A percentile compares a stretch with the other conserved stretches of the same genome.
Conservation (phyloP, 2,797 vertebrate genomes). For the Xyrichtys novacula region DNA sequence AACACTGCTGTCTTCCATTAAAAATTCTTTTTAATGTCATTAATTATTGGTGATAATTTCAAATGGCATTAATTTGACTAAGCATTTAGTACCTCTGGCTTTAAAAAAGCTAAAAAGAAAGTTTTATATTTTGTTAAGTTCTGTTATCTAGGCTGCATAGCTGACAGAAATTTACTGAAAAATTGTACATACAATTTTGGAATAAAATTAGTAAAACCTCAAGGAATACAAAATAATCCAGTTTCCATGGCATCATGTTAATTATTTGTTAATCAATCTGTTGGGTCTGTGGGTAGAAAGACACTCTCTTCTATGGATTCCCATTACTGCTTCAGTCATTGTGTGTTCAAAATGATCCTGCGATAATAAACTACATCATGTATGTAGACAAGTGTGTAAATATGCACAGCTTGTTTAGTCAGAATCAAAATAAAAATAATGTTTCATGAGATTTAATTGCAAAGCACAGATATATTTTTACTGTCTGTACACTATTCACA, state of each 20-base stretch:
- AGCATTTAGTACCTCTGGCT: no score
- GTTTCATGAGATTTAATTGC: neutral
- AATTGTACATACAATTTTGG: no score
- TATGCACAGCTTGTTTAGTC: neutral
- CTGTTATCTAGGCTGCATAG: no score
- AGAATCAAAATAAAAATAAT: neutral
- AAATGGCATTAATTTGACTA: no score
- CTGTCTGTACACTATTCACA: neutral
- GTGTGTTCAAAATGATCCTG: neutral
- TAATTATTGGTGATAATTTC: no score
- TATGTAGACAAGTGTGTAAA: neutral
- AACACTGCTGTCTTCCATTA: no score
- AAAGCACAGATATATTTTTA: neutral
- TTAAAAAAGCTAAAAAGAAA: no score
- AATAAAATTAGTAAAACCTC: no score
- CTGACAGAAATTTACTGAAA: no score
- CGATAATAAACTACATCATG: neutral
- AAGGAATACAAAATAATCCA: no score
- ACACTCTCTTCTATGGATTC: neutral
- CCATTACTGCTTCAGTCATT: neutral
- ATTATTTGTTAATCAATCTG: neutral
- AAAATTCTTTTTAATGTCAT: no score
- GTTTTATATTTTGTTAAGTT: no score
- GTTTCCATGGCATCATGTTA: neutral
- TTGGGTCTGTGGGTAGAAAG: neutral